Evolutionary conservation across 1,140 invertebrate species (phyloP), one percentile per base, ranked within the genome.

Genomic region (Drosophila sechellia): DNA sequence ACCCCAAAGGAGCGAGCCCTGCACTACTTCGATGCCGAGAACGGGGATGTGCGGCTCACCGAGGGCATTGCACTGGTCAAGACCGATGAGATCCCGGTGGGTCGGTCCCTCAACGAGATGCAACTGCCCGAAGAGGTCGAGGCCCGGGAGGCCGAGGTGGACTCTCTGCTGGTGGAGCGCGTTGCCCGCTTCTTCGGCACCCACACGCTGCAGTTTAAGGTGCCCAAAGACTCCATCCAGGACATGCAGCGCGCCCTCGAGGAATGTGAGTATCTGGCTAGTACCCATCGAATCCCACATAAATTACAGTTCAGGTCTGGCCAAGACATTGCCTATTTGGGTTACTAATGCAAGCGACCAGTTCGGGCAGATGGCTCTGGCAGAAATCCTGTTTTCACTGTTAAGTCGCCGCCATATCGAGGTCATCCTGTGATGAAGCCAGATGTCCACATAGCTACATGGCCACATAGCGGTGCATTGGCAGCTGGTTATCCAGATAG

Each of bases 171-270:
- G 31, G 92, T 96, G 20, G 96, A 97, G 77, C 94, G 95, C 45
- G 94, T 96, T 34, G 94, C 95, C 60, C 94, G 95, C 63, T 96
- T 96, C 93, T 93, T 97, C 50, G 95, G 95, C 70, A 95, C 95
- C 55, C 96, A 96, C 92, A 96, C 96, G 13, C 93, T 97, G 45
- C 96, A 97, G 90, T 94, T 97, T 68, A 96, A 95, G 90, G 92
- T 96, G 12, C 96, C 96, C 22, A 95, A 95, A 61, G 94, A 94
- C 22, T 93, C 95, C 64, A 94, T 96, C 68, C 93, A 94, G 73
- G 95, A 95, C 77, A 94, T 96, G 93, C 95, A 94, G 93, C 94
- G 94, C 60, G 95, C 94, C 73, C 94, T 93, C 81, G 94, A 95
- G 84, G 94, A 95, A 94, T 86, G 77, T 89, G 52, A 89, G 90